Evolutionary conservation across 30 jellyfish, hydroid and myxozoan genomes (phyloP), one percentile per base, ranked within the genome.

Genomic region (Haliclystus octoradiatus): DNA sequence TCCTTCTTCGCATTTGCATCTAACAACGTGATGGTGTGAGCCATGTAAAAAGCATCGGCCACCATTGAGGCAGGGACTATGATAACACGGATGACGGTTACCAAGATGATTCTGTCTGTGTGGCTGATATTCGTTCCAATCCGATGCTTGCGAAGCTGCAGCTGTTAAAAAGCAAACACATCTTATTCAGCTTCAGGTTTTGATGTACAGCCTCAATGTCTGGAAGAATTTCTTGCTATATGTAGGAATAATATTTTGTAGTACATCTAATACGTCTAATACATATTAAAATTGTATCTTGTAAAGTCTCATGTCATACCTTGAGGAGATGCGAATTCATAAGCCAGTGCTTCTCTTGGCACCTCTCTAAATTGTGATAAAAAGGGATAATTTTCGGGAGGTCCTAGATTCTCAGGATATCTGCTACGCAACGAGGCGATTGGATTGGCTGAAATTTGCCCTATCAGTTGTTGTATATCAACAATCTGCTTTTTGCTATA

Each of bases 1-100:
- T 40, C 57, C 57, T 40, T 40, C 57, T 40, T 40, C 57, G 57
- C 57, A 40, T 40, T 40, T 40, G 57, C 57, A 40, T 40, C 57
- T 40, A 9, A 40, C 57, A 9, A 40, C 19, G 19, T 40, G 57
- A 40, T 19, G 57, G 19, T 40, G 57, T 40, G 57, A 5, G 9
- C 57, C 57, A 40, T 40, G 57, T 9, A 40, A 9, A 40, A 19
- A 40, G 57, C 57, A 40, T 19, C 57, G 57, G 19, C 57, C 57
- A 9, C 57, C 57, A 19, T 40, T 40, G 9, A 40, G 19, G 19
- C 57, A 40, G 14, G 57, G 57, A 40, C 57, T 40, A 40, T 40
- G 57, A 40, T 40, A 40, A 19, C 57, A 40, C 9, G 57, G 57
- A 19, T 40, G 57, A 19, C 19, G 57, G 19, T 19, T 40, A 9